Evolutionary conservation across 2,888 invertebrate genomes (phyloP), one percentile per base, ranked within the genome.

Genomic region (Heliconius erato): DNA sequence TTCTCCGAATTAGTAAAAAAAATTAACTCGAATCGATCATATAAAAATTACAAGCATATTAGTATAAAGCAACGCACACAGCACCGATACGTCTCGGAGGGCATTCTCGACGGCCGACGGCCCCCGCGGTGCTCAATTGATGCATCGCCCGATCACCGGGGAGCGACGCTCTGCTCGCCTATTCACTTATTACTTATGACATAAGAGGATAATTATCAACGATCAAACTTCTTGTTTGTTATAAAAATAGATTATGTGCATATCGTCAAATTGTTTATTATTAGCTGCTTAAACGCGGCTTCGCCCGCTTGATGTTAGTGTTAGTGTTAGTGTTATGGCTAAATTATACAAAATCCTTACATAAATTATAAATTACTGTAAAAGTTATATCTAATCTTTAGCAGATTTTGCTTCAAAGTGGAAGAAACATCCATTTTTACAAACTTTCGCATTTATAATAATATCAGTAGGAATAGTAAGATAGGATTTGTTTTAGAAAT

Each of bases 91-190:
- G 71, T 68, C 74, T 69, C 69, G 44, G 68, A 80, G 82, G 80
- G 79, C 76, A 65, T 40, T 68, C 81, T 77, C 76, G 78, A 74
- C 83, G 84, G 74, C 76, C 81, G 83, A 76, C 91, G 94, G 91
- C 94, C 94, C 95, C 95, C 89, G 94, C 92, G 88, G 95, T 89
- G 95, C 89, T 88, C 92, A 91, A 91, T 93, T 95, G 95, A 95
- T 95, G 94, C 94, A 95, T 95, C 92, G 93, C 91, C 91, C 91
- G 93, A 89, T 90, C 91, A 91, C 83, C 86, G 81, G 83, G 83
- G 84, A 80, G 82, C 85, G 86, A 86, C 87, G 85, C 82, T 84
- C 85, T 85, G 85, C 85, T 85, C 85, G 72, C 85, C 86, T 87
- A 87, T 86, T 87, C 84, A 86, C 85, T 86, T 86, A 86, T 87